phyloP scores from a whole-genome alignment of 2,113 vertebrate species.

The Cochlearius cochlearius region DNA sequence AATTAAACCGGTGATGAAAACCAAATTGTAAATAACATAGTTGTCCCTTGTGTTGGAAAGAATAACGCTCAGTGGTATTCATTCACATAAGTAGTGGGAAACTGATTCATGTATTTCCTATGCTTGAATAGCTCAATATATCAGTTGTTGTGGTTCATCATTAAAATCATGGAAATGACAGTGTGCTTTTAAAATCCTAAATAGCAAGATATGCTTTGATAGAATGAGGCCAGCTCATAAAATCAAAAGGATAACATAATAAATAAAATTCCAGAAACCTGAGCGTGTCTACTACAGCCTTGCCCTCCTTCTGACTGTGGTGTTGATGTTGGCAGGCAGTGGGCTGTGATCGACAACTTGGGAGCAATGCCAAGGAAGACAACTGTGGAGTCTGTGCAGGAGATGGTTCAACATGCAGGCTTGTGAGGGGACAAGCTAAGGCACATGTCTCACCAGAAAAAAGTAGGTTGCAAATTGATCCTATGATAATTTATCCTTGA shows the following conservation, averaged over 20 bases:
- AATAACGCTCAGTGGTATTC: not conserved
- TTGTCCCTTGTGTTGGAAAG: not conserved
- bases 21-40: not conserved
- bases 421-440: constrained; percentile 89
- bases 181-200: not conserved
- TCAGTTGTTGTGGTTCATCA: constrained; percentile 11
- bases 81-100: not conserved
- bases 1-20: constrained; percentile 51
- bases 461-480: constrained; percentile 75
- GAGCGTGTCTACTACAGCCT: constrained; percentile 46
- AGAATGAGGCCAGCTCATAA: constrained; percentile 47
- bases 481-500: not conserved
- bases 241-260: constrained; percentile 49
- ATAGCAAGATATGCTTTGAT: constrained; percentile 27
- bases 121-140: not conserved
- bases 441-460: constrained; percentile 84
- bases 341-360: constrained; percentile 90
- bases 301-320: constrained; percentile 62
- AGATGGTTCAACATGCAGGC: constrained; percentile 86
- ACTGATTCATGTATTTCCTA: not conserved
- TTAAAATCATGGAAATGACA: constrained; percentile 26
- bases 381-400: constrained; percentile 90
- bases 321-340: constrained; percentile 84
- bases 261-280: constrained; percentile 56
- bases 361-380: constrained; percentile 87